phyloP scores from a whole-genome alignment of 2,113 vertebrate species.

The Cepphus grylle region DNA sequence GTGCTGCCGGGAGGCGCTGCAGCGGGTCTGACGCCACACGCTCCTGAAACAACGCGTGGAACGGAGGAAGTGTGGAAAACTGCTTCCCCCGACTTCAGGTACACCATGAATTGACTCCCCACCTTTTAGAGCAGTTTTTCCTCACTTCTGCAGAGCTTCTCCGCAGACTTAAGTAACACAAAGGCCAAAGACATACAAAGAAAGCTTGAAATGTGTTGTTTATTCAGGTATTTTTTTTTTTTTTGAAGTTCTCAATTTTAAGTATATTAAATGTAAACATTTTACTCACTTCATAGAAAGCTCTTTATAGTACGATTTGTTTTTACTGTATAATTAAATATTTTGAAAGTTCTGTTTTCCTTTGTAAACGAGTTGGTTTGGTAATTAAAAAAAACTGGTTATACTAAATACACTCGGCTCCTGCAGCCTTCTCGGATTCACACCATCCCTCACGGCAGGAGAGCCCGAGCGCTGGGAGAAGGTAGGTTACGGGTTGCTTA shows the following conservation, averaged over 20 bases:
- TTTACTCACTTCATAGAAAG: constrained; percentile 48
- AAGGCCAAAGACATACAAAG: background rate
- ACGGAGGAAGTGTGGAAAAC: background rate
- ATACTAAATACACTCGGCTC: constrained; percentile 2
- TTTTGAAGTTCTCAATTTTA: constrained; percentile 59
- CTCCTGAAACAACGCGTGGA: rapidly evolving
- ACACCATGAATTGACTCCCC: background rate
- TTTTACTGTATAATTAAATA: constrained; percentile 61
- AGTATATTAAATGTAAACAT: constrained; percentile 55
- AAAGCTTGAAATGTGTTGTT: background rate
- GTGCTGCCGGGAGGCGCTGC: background rate
- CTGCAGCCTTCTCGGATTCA: background rate
- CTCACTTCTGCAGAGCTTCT: background rate
- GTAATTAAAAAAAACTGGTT: constrained; percentile 59
- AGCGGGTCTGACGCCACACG: background rate
- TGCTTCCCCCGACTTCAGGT: background rate
- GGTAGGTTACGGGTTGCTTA: background rate
- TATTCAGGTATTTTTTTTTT: constrained; percentile 12
- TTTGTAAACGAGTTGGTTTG: constrained; percentile 56
- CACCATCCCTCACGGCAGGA: background rate
- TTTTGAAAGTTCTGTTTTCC: constrained; percentile 46
- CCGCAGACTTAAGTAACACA: background rate
- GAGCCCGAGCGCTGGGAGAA: background rate
- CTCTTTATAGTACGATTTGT: constrained; percentile 44
- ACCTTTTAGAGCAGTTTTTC: background rate